Evolutionary conservation across 2,113 vertebrate genomes (phyloP).

Genomic region (Chloroceryle aenea): DNA sequence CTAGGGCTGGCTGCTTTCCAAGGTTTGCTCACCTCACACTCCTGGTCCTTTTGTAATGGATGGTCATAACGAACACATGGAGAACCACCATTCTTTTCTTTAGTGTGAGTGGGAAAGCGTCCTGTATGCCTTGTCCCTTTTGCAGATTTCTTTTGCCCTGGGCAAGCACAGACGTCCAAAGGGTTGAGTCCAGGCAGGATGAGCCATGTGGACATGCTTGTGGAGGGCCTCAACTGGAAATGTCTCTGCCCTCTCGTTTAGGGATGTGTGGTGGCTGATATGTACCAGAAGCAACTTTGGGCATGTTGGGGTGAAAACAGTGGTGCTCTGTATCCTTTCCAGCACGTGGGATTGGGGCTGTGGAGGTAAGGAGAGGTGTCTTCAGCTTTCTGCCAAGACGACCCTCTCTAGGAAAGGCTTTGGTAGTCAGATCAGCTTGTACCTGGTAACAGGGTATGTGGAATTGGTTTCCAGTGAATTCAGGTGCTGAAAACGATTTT

Average conservation of each 20-base stretch:
- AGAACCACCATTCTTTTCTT: background rate
- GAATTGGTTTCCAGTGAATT: background rate
- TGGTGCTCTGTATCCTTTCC: accelerated
- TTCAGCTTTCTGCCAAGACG: background rate
- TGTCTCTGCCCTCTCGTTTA: background rate
- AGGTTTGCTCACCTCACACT: background rate
- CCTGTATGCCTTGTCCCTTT: background rate
- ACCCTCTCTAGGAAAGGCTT: background rate
- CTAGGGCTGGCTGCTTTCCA: background rate
- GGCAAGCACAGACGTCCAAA: background rate
- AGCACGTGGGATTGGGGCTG: accelerated
- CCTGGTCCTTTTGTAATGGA: background rate
- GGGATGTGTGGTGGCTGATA: accelerated
- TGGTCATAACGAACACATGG: accelerated
- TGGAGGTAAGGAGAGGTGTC: background rate
- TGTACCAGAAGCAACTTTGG: background rate
- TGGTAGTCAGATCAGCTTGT: background rate
- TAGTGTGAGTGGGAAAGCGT: background rate
- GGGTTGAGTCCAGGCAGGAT: accelerated
- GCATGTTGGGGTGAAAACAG: accelerated
- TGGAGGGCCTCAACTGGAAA: background rate
- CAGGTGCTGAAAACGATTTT: background rate
- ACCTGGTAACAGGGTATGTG: accelerated
- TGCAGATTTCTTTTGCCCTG: background rate
- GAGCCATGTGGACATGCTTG: accelerated